Conservation (phyloP, 2,797 vertebrate species). For the Limosa lapponica region DNA sequence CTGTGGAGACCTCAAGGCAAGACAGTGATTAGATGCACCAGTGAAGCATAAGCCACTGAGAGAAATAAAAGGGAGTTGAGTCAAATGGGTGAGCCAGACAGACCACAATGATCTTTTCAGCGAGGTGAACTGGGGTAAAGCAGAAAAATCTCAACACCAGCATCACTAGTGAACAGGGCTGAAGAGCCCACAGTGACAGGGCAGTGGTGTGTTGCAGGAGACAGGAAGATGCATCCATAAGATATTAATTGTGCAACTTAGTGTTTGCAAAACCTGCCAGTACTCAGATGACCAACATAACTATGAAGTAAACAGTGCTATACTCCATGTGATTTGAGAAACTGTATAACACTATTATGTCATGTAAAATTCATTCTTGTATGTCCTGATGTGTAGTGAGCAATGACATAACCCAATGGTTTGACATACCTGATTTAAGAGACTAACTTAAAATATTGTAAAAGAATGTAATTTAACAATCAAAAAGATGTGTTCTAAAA, state of each 20-base stretch:
- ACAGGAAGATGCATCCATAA: not conserved
- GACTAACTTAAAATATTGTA: not conserved
- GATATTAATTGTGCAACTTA: not conserved
- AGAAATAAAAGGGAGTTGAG: not conserved
- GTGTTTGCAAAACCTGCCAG: not conserved
- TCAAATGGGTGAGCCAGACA: constrained; percentile 15
- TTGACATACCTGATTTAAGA: not conserved
- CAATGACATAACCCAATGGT: not conserved
- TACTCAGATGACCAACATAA: not conserved
- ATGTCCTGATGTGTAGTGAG: not conserved
- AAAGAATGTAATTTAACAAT: not conserved
- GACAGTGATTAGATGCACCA: constrained; percentile 13
- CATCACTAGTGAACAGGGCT: not conserved
- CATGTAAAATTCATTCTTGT: not conserved
- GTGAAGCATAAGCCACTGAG: not conserved
- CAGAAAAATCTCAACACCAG: not conserved
- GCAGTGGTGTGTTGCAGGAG: not conserved
- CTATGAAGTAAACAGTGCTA: not conserved
- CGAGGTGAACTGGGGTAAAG: not conserved
- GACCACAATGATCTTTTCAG: not conserved
- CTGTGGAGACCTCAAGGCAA: constrained; percentile 19
- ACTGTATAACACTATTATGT: not conserved
- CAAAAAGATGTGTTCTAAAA: not conserved
- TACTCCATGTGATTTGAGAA: not conserved
- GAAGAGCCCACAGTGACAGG: not conserved